phyloP scores from a whole-genome alignment of 2,888 invertebrate genomes.

The Steinernema hermaphroditum region DNA sequence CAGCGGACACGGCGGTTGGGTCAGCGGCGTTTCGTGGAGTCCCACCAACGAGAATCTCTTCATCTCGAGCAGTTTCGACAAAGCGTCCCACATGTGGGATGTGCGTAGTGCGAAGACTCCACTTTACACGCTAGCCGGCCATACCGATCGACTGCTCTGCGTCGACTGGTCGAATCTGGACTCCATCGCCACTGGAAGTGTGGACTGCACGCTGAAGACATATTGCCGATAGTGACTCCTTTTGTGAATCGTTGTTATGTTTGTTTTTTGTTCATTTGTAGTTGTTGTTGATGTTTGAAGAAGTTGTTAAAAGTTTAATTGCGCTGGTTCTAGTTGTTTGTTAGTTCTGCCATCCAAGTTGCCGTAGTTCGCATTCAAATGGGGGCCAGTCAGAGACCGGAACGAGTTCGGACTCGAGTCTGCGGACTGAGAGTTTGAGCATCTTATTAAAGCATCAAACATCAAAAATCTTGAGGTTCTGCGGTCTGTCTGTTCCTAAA shows the following conservation, averaged over 20 bases:
- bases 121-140: conserved; percentile 87
- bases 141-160: conserved; percentile 85
- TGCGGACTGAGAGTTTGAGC: too few species aligned
- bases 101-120: conserved; percentile 83
- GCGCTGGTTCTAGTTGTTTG: too few species aligned
- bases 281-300: conserved; percentile 16
- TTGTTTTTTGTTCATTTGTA: too few species aligned
- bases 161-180: conserved; percentile 89
- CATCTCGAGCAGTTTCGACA: conserved; percentile 88
- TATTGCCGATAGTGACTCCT: conserved; percentile 52
- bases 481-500: too few species aligned
- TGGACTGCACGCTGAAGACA: conserved; percentile 84
- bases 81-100: conserved; percentile 91
- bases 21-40: conserved; percentile 87
- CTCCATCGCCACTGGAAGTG: conserved; percentile 82
- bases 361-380: too few species aligned
- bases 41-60: conserved; percentile 80
- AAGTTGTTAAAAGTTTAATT: too few species aligned
- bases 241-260: conserved; percentile 17
- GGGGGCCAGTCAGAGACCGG: too few species aligned
- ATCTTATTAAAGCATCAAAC: too few species aligned
- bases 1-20: conserved; percentile 80
- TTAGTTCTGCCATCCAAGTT: too few species aligned
- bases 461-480: too few species aligned
- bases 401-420: too few species aligned